These are phyloP conservation scores for Xiphophorus hellerii DNA, from an alignment of 2,113 vertebrate genomes.

Conservation along the genomic window DNA sequence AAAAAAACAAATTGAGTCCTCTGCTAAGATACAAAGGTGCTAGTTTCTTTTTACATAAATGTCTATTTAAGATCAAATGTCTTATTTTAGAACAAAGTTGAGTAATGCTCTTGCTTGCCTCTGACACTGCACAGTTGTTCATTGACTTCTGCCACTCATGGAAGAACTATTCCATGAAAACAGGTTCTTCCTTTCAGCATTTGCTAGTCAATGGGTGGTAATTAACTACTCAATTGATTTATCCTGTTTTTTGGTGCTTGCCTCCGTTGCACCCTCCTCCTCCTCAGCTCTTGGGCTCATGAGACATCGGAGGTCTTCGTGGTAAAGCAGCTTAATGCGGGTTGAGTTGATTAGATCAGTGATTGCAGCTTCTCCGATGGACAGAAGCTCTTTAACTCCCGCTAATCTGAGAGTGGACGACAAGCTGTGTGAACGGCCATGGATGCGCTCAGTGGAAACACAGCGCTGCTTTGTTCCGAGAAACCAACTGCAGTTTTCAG, in stretches of 20 bases:
- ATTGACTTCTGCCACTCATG: constrained; percentile 4
- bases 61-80: not conserved
- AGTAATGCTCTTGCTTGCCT: not conserved
- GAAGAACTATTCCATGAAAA: not conserved
- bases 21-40: not conserved
- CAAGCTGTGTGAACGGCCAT: constrained; percentile 26
- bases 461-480: constrained; percentile 32
- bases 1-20: not conserved
- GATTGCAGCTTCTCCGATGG: constrained; percentile 56
- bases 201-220: constrained; percentile 41
- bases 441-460: constrained; percentile 19
- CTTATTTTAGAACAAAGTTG: not conserved
- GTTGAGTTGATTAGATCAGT: constrained; percentile 79
- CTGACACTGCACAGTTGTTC: not conserved
- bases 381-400: constrained; percentile 69
- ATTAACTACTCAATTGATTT: constrained; percentile 68
- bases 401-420: constrained; percentile 61
- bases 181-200: constrained; percentile 17
- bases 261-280: constrained; percentile 22
- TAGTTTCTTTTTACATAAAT: not conserved
- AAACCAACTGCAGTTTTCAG: constrained; percentile 29
- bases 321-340: constrained; percentile 73
- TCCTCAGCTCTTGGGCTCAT: constrained; percentile 22
- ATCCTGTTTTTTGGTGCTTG: constrained; percentile 36
- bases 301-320: constrained; percentile 54